These are phyloP conservation scores for Andrena hattorfiana DNA, from an alignment of 2,888 invertebrate species.

Conservation along the genomic window DNA sequence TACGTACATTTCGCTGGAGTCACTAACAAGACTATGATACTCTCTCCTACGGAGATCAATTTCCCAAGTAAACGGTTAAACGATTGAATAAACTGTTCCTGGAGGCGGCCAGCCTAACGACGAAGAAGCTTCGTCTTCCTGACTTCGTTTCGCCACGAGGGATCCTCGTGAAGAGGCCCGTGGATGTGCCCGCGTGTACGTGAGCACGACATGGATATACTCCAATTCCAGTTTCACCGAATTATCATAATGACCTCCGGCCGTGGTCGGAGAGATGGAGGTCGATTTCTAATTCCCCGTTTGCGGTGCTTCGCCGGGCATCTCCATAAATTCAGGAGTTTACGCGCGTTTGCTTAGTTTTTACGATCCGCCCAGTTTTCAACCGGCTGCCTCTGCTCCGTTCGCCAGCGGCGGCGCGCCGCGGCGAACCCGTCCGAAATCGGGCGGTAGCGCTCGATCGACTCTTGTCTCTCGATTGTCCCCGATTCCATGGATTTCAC, in stretches of 20 bases:
- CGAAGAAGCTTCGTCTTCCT: slow-evolving; percentile 3
- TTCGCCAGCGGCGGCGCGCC: neutral
- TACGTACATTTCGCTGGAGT: too few species aligned
- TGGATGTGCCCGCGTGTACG: slow-evolving; percentile 19
- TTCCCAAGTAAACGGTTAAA: neutral
- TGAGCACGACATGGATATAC: slow-evolving; percentile 61
- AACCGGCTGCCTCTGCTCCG: slow-evolving; percentile 25
- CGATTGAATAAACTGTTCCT: neutral
- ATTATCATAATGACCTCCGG: slow-evolving; percentile 76
- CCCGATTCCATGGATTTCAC: slow-evolving; percentile 55
- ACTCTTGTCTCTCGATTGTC: slow-evolving; percentile 48
- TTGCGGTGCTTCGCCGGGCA: slow-evolving; percentile 68
- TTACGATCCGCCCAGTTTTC: slow-evolving; percentile 76
- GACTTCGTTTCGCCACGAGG: slow-evolving; percentile 34
- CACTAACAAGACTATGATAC: too few species aligned
- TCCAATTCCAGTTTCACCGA: slow-evolving; percentile 78
- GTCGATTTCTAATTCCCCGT: slow-evolving; percentile 80
- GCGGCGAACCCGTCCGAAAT: slow-evolving; percentile 35
- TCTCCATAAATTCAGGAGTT: slow-evolving; percentile 78
- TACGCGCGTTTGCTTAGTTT: slow-evolving; percentile 77
- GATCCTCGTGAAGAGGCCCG: neutral
- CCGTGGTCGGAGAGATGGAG: slow-evolving; percentile 72
- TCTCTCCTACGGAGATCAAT: neutral
- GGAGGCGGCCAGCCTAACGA: neutral
- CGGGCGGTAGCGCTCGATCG: slow-evolving; percentile 40